Conservation (phyloP, 92 coral and sea anemone species). For the Porites evermanni region DNA sequence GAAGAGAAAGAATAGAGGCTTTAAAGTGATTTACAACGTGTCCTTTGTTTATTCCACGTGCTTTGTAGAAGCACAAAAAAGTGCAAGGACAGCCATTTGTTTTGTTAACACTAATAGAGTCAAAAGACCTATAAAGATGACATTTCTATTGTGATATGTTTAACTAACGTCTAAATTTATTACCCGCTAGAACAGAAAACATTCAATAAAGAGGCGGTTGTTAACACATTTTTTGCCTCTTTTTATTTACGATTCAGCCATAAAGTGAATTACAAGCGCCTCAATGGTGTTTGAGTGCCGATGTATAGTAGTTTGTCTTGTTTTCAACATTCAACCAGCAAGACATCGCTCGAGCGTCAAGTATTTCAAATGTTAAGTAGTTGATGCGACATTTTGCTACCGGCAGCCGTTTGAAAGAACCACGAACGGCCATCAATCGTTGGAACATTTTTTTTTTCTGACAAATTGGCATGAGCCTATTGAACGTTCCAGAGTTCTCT, state of each 20-base stretch:
- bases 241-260: not conserved
- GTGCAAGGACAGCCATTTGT: conserved; percentile 20
- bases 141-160: conserved; percentile 9
- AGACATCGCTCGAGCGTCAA: not conserved
- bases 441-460: not conserved
- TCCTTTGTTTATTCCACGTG: conserved; percentile 52
- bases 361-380: conserved; percentile 21
- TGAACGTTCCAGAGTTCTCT: not conserved
- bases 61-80: conserved; percentile 13
- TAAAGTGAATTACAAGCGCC: not conserved
- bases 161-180: conserved; percentile 2
- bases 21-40: conserved; percentile 16
- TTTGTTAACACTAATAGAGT: conserved; percentile 16
- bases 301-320: conserved; percentile 1
- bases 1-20: conserved; percentile 3
- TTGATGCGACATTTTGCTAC: not conserved
- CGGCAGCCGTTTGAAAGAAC: not conserved
- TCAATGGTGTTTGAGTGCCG: conserved; percentile 10
- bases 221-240: not conserved
- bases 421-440: not conserved
- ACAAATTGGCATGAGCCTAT: too few species aligned
- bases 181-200: not conserved
- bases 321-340: not conserved
- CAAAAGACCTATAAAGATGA: conserved; percentile 5
- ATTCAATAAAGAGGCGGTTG: not conserved